phyloP scores from a whole-genome alignment of 1,140 invertebrate genomes.

The Caenorhabditis brenneri region DNA sequence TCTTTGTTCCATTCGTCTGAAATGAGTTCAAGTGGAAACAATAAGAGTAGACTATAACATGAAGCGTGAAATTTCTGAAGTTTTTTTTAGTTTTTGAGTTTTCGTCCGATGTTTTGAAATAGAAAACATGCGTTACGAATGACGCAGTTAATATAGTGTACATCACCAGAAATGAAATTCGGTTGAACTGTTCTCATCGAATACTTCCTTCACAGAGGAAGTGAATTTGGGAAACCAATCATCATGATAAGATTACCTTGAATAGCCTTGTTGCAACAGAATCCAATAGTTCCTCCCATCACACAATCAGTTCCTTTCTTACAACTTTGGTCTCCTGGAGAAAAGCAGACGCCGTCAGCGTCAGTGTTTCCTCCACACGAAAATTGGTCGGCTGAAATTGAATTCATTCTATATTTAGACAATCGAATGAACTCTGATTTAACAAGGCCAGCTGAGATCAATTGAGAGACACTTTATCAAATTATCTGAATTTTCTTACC shows the following conservation, averaged over 20 bases:
- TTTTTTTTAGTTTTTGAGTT: background rate
- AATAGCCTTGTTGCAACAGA: background rate
- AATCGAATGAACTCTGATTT: background rate
- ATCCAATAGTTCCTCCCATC: conserved; percentile 7
- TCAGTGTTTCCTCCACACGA: conserved; percentile 13
- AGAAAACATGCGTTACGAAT: background rate
- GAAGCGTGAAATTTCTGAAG: background rate
- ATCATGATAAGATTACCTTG: too few relatives aligned
- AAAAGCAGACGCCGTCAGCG: background rate
- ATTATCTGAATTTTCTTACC: background rate
- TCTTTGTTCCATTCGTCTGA: conserved; percentile 39
- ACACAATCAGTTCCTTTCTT: background rate
- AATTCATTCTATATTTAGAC: background rate
- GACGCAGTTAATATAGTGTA: background rate
- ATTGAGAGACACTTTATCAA: background rate
- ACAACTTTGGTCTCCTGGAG: background rate
- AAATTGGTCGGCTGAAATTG: conserved; percentile 29
- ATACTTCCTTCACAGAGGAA: too few relatives aligned
- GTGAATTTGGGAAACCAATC: too few relatives aligned
- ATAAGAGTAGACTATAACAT: background rate
- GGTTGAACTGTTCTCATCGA: too few relatives aligned
- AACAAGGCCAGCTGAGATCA: background rate
- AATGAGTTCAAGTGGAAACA: background rate
- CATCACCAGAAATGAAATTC: too few relatives aligned
- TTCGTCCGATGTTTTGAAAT: background rate